Base-by-base conservation (phyloP, 2,113 vertebrate genomes). In the Morone chrysops region DNA sequence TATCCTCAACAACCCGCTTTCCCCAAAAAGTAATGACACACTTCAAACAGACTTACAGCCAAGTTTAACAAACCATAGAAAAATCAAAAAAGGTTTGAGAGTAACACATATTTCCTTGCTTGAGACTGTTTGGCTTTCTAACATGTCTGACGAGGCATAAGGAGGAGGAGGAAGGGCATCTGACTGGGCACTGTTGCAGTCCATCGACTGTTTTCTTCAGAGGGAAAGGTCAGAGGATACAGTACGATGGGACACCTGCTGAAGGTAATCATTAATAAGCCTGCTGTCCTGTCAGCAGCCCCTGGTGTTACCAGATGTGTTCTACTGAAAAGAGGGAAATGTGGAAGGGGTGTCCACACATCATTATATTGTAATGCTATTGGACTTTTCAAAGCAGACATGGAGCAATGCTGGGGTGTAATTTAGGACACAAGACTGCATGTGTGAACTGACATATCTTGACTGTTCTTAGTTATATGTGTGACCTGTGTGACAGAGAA, bases 151-250 rank as follows among this genome's bases (percentile, higher is more conserved):
- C 51, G 22, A 70, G 81, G 82, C 67, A 78, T 70, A 78, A 67
- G 76, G 60, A 77, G 47, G 48, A 62, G 51, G 78, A 89, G 86
- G 86, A 82, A 87, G 88, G 91, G 80, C 85, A 89, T 92, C 92
- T 93, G 85, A 90, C 93, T 93, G 86, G 86, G 92, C 91, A 63
- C 93, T 84, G 93, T 45, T 90, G 90, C 91, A 90, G 88, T 91
- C 90, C 87, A 94, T 94, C 59, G 93, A 94, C 90, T 92, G 89
- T 89, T 93, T 93, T 92, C 90, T 93, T 93, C 89, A 74, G 82
- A 92, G 84, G 81, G 87, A 94, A 94, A 94, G 93, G 94, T 94
- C 94, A 94, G 90, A 90, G 90, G 94, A 94, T 92, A 80, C 68
- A 87, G 80, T 89, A 82, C 13, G 76, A 81, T 68, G 88, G 89